phyloP scores from a whole-genome alignment of 2,888 invertebrate genomes.

The Baccha elongata region DNA sequence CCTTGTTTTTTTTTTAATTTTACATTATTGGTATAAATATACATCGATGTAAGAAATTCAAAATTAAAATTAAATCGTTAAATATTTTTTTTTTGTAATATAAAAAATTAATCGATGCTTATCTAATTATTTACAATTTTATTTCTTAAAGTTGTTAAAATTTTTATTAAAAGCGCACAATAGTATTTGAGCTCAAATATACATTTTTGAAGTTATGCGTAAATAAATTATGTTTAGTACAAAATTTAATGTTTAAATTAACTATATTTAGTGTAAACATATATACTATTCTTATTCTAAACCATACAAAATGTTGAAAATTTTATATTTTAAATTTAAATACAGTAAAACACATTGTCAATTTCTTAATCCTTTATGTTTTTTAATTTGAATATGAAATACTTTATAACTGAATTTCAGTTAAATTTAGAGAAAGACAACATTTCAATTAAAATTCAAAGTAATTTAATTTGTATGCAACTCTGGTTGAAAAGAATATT shows the following conservation, averaged over 20 bases:
- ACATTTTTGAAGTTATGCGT: background rate
- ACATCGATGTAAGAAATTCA: no score
- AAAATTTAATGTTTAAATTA: background rate
- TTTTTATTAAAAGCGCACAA: background rate
- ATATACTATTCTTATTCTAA: background rate
- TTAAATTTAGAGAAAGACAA: conserved; percentile 5
- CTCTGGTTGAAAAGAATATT: conserved; percentile 10
- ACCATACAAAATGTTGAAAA: no score
- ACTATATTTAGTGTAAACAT: background rate
- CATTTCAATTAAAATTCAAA: conserved; percentile 21
- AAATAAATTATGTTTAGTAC: no score
- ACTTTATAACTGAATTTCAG: conserved; percentile 1
- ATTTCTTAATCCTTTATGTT: background rate
- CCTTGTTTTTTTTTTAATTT: conserved; percentile 27
- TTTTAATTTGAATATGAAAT: background rate
- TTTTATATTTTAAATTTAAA: background rate
- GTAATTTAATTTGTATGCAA: conserved; percentile 21
- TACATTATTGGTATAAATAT: conserved; percentile 24
- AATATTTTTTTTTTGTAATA: no score
- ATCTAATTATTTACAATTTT: no score
- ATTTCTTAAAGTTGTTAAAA: background rate
- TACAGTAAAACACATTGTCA: conserved; percentile 12
- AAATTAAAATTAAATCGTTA: no score
- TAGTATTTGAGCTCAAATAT: background rate
- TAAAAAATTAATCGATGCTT: no score